These are phyloP conservation scores for Lamellibrachia columna DNA, from an alignment of 2,888 invertebrate species.

Conservation along the genomic window DNA sequence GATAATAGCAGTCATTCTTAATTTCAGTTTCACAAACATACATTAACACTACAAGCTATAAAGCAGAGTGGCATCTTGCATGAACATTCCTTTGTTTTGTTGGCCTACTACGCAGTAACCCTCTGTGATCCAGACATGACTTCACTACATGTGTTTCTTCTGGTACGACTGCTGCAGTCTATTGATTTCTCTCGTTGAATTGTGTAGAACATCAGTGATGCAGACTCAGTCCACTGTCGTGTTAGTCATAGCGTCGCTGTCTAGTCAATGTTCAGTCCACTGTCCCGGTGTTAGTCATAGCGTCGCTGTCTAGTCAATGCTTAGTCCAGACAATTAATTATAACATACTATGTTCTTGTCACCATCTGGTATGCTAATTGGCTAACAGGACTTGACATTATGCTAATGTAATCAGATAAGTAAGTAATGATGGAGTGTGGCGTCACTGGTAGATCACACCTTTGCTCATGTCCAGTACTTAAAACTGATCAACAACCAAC, in stretches of 20 bases:
- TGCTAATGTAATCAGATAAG: not conserved
- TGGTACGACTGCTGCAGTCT: not conserved
- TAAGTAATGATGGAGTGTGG: no score
- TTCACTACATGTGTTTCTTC: not conserved
- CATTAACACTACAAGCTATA: no score
- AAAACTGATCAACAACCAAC: no score
- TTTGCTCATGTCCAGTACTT: no score
- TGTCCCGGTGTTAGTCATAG: not conserved
- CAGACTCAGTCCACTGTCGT: not conserved
- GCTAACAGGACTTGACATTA: not conserved
- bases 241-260: not conserved
- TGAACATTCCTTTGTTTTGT: not conserved
- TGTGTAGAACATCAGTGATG: not conserved
- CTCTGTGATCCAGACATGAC: not conserved
- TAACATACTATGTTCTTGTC: not conserved
- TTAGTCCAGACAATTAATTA: not conserved
- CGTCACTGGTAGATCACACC: no score
- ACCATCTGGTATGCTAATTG: conserved; percentile 12
- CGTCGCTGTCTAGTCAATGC: not conserved
- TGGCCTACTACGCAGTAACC: not conserved
- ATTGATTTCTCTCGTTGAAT: not conserved
- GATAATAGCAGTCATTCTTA: no score
- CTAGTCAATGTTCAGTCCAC: not conserved
- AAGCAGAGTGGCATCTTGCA: not conserved
- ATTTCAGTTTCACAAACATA: no score